A percentile compares a stretch with the other conserved stretches of the same genome.
phyloP scores from a whole-genome alignment of 2,888 invertebrate genomes.

The Cheilosia urbana region DNA sequence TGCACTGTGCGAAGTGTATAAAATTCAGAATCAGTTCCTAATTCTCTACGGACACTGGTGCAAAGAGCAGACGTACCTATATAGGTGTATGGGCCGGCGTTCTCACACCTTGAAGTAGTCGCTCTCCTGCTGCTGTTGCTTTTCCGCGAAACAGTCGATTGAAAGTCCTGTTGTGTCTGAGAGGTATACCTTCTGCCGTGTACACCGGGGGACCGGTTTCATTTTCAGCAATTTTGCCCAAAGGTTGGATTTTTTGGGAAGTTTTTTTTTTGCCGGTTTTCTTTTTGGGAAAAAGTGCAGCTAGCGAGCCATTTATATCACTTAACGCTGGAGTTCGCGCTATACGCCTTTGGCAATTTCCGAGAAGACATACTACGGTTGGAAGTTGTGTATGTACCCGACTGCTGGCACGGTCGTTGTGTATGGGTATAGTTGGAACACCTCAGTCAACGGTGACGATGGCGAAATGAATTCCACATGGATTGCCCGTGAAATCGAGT shows the following conservation, averaged over 20 bases:
- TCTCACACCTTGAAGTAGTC: constrained; percentile 47
- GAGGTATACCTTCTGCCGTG: constrained; percentile 2
- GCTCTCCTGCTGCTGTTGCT: constrained; percentile 1
- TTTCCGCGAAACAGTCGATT: constrained; percentile 61
- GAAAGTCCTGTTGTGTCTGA: constrained; percentile 57
- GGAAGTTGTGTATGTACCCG: constrained; percentile 9
- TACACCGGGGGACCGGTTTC: constrained; percentile 54
- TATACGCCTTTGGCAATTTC: constrained; percentile 64
- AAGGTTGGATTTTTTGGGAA: constrained; percentile 26
- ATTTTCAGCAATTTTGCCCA: constrained; percentile 63
- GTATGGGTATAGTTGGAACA: constrained; percentile 17
- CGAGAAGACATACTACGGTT: constrained; percentile 35
- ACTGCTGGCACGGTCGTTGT: constrained; percentile 17
- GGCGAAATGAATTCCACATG: constrained; percentile 60
- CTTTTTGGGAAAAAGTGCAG: constrained; percentile 24
- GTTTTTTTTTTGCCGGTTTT: not conserved
- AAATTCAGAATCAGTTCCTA: constrained; percentile 75
- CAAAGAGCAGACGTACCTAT: constrained; percentile 9
- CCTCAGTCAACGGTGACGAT: constrained; percentile 27
- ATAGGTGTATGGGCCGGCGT: constrained; percentile 6
- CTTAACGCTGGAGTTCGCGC: constrained; percentile 52
- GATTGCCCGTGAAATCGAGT: constrained; percentile 71
- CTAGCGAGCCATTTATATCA: constrained; percentile 73
- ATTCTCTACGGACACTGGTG: constrained; percentile 63
- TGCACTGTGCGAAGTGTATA: constrained; percentile 73